Evolutionary conservation across 2,888 invertebrate species (phyloP), one percentile per base, ranked within the genome.

Genomic region (Dynastes hyllus): DNA sequence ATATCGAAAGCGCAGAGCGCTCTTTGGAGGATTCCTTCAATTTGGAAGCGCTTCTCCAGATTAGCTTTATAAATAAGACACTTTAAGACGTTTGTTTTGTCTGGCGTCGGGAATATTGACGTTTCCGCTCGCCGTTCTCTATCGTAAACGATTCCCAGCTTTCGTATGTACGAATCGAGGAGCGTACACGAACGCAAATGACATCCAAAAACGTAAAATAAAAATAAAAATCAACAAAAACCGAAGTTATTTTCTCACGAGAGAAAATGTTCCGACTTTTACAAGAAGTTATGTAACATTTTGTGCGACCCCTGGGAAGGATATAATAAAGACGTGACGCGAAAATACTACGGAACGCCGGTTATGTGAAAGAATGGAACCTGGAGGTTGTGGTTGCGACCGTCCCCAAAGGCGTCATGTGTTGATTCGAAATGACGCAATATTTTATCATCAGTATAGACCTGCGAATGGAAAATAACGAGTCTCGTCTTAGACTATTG

Each of bases 281-380:
- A 89, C 88, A 88, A 88, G 88, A 88, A 89, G 89, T 89, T 89
- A 89, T 89, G 89, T 89, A 89, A 88, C 89, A 86, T 88, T 89
- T 88, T 88, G 88, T 88, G 86, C 85, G 85, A 83, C 89, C 87
- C 88, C 81, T 82, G 88, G 89, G 89, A 88, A 84, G 87, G 86
- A 89, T 89, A 89, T 89, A 89, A 89, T 89, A 89, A 89, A 88
- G 88, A 89, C 89, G 89, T 89, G 89, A 89, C 88, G 87, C 85
- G 88, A 87, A 88, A 89, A 88, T 88, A 87, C 86, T 86, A 85
- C 85, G 83, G 84, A 83, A 83, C 83, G 84, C 84, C 85, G 87
- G 87, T 87, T 88, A 88, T 88, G 86, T 87, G 87, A 88, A 88
- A 87, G 87, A 88, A 88, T 87, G 83, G 80, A 81, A 77, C 80